A percentile compares a stretch with the other conserved stretches of the same genome.
phyloP scores from a whole-genome alignment of 2,113 vertebrate species.

The Himantopus leucocephalus region DNA sequence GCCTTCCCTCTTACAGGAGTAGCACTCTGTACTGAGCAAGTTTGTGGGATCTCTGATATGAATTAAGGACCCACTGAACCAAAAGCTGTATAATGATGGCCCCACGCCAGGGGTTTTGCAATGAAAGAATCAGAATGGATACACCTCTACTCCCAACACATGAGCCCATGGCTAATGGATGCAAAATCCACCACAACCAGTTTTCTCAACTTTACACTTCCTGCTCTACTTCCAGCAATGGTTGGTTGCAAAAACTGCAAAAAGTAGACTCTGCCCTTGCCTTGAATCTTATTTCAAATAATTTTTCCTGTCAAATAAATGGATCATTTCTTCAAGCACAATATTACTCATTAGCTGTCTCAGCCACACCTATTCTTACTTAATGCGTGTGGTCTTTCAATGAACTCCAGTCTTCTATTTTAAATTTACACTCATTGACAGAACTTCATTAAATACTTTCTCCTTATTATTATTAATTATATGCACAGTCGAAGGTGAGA shows the following conservation, averaged over 20 bases:
- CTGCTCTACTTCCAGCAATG: neutral
- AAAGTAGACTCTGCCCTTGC: neutral
- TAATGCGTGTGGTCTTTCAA: neutral
- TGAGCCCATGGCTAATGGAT: rapidly evolving
- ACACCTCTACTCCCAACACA: neutral
- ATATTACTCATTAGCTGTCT: neutral
- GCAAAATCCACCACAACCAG: neutral
- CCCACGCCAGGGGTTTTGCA: neutral
- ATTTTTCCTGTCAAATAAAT: neutral
- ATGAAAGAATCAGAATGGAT: neutral
- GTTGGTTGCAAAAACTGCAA: neutral
- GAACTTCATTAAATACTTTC: neutral
- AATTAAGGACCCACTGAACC: neutral
- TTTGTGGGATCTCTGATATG: neutral
- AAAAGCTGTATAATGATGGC: neutral
- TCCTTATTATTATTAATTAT: neutral
- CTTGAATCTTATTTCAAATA: neutral
- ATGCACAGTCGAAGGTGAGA: neutral
- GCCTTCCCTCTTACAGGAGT: neutral
- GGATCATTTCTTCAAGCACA: neutral
- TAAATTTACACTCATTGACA: neutral
- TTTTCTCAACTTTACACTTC: neutral
- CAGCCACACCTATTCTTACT: neutral
- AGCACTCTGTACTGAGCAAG: neutral
- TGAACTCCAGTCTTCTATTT: neutral